Evolutionary conservation across 2,113 vertebrate species (phyloP).

Genomic region (Strix aluco): DNA sequence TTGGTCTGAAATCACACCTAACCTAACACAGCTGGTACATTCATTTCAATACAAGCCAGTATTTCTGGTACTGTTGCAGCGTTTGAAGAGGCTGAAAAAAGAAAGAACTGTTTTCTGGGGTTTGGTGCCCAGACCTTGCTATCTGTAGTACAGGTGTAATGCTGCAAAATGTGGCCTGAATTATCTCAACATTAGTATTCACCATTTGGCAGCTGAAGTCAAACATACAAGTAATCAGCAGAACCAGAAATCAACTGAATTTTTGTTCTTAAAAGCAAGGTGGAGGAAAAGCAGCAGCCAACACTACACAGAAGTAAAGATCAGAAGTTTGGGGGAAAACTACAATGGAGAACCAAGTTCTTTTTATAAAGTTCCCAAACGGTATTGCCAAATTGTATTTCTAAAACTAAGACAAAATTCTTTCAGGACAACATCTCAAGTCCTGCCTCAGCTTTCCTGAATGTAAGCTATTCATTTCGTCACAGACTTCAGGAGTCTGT

Average conservation of each 20-base stretch:
- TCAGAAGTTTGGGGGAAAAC: background rate
- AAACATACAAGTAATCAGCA: slow-evolving; percentile 14
- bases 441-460: background rate
- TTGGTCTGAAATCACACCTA: background rate
- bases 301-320: background rate
- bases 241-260: slow-evolving; percentile 41
- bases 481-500: background rate
- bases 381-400: background rate
- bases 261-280: slow-evolving; percentile 1
- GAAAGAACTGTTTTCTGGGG: background rate
- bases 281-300: background rate
- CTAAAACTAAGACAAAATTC: background rate
- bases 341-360: background rate
- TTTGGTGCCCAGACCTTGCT: background rate
- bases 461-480: background rate
- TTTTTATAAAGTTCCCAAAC: background rate
- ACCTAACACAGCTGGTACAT: background rate
- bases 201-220: background rate
- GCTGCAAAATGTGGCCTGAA: background rate
- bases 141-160: background rate
- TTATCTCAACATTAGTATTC: background rate
- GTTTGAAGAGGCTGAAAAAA: background rate
- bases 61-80: background rate
- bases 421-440: background rate
- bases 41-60: background rate